These are phyloP conservation scores for Metalampra italica DNA, from an alignment of 2,888 invertebrate species.

Conservation along the genomic window DNA sequence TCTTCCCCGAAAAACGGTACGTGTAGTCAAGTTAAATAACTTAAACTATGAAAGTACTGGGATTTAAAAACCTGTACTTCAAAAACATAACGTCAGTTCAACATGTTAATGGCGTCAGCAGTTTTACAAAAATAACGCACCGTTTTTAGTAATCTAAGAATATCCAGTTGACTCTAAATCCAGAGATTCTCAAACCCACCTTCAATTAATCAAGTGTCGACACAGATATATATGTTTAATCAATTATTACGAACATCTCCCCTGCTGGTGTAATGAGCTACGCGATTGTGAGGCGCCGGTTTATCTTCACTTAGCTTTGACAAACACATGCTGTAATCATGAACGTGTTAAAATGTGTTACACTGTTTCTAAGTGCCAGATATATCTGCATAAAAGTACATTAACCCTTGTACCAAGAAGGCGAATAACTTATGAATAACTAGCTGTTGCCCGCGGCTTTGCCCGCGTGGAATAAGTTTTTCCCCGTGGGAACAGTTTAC, in stretches of 20 bases:
- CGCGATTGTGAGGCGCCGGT: constrained; percentile 30
- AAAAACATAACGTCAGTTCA: background rate
- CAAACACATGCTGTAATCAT: constrained; percentile 20
- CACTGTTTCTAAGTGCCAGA: background rate
- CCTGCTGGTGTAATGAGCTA: constrained; percentile 38
- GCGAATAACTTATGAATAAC: too few relatives aligned
- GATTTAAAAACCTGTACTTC: too few relatives aligned
- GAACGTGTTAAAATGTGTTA: constrained; percentile 15
- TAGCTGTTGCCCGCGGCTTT: too few relatives aligned
- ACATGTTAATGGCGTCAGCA: too few relatives aligned
- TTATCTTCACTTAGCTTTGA: constrained; percentile 38
- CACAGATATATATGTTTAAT: constrained; percentile 43
- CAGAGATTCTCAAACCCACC: constrained; percentile 5
- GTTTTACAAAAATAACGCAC: background rate
- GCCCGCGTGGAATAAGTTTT: too few relatives aligned
- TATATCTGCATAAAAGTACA: too few relatives aligned
- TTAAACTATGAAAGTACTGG: too few relatives aligned
- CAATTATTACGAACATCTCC: constrained; percentile 55
- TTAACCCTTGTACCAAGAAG: too few relatives aligned
- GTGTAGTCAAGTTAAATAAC: too few relatives aligned
- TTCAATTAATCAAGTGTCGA: constrained; percentile 31
- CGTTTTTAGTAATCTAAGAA: background rate
- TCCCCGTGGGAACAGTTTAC: too few relatives aligned
- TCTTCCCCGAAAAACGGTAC: too few relatives aligned
- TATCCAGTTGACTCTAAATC: constrained; percentile 1